These are phyloP conservation scores for Temnopleurus reevesii DNA, from an alignment of 53 echinoderm and acorn worm genomes.

Conservation along the genomic window DNA sequence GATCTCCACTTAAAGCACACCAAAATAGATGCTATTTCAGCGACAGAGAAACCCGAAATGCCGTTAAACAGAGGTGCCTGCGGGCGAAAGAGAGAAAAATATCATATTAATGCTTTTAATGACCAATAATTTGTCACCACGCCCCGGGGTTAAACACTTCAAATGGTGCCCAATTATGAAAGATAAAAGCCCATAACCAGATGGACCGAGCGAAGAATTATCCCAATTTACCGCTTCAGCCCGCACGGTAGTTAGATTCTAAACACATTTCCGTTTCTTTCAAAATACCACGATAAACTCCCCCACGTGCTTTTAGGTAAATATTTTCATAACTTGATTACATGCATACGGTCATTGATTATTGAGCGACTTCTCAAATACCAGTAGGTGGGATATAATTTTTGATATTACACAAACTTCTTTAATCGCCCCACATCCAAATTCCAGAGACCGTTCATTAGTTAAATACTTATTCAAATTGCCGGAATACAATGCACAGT, in stretches of 20 bases:
- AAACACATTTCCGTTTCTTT: conserved; percentile 1
- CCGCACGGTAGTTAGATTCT: conserved; percentile 11
- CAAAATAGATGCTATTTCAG: not conserved
- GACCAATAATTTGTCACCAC: conserved; percentile 33
- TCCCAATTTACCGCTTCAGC: conserved; percentile 13
- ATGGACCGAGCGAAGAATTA: not conserved
- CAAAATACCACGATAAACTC: not conserved
- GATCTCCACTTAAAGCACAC: not conserved
- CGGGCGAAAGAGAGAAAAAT: conserved; percentile 24
- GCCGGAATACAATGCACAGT: not conserved
- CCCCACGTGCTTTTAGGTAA: not conserved
- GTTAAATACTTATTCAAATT: not conserved
- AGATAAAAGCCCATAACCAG: conserved; percentile 1
- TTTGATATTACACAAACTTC: not conserved
- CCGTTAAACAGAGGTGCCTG: conserved; percentile 48
- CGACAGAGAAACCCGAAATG: not conserved
- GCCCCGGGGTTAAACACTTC: conserved; percentile 17
- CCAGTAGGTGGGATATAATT: not conserved
- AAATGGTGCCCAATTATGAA: not conserved
- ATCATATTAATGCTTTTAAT: conserved; percentile 33
- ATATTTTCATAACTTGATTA: conserved; percentile 16
- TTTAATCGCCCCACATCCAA: not conserved
- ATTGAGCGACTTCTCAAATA: not conserved
- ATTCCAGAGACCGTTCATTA: not conserved
- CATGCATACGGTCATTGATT: not conserved